These are phyloP conservation scores for Myrmecobius fasciatus DNA, from an alignment of 2,113 vertebrate species.

Conservation along the genomic window DNA sequence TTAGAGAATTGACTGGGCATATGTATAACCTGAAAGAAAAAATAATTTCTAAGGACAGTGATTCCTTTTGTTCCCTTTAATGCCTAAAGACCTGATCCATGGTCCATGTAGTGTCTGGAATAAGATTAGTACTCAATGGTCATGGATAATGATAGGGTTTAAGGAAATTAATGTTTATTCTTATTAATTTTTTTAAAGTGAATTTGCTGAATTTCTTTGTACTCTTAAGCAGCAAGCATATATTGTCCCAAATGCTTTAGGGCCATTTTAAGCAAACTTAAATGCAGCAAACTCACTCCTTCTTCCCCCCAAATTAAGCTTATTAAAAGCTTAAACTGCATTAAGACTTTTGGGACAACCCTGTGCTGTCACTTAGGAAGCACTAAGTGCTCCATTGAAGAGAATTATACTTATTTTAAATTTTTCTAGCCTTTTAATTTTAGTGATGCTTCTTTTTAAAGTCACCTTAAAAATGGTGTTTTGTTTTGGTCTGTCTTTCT, in stretches of 20 bases:
- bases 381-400: background rate
- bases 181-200: conserved; percentile 24
- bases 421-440: conserved; percentile 30
- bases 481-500: background rate
- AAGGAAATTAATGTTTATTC: background rate
- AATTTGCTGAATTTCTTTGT: conserved; percentile 15
- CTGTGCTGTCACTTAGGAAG: background rate
- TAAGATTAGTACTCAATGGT: conserved; percentile 1
- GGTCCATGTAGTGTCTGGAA: background rate
- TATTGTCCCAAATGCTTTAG: background rate
- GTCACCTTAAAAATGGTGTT: background rate
- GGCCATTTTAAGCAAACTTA: background rate
- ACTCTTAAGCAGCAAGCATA: background rate
- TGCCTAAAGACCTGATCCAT: background rate
- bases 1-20: background rate
- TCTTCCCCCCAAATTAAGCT: background rate
- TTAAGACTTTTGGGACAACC: background rate
- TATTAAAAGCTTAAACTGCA: background rate
- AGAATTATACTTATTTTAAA: background rate
- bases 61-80: background rate
- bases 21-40: background rate
- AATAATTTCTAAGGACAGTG: background rate
- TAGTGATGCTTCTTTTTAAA: conserved; percentile 39
- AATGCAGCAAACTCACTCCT: background rate
- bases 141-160: background rate